phyloP scores from a whole-genome alignment of 2,888 invertebrate genomes.

The Zootermopsis nevadensis region DNA sequence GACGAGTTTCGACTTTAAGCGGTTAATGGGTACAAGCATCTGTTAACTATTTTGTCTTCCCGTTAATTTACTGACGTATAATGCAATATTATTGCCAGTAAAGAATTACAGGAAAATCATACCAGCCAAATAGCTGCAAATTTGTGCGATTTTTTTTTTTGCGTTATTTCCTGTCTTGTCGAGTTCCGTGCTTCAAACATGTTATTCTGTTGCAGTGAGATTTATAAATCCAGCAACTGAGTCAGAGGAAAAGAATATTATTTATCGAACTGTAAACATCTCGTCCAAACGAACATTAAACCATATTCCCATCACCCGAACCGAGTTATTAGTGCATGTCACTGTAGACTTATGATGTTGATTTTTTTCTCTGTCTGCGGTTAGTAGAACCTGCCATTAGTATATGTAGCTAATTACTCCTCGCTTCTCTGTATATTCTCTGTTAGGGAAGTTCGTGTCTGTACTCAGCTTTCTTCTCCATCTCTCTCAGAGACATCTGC shows the following conservation, averaged over 20 bases:
- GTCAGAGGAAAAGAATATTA: background rate
- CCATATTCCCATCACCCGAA: background rate
- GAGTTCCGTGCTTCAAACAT: no score
- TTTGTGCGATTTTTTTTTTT: no score
- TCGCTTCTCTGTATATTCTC: background rate
- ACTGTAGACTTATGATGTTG: background rate
- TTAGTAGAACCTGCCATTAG: background rate
- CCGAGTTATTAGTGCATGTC: no score
- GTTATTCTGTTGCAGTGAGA: no score
- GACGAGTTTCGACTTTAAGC: no score
- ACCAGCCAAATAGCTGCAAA: no score
- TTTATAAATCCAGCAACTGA: background rate
- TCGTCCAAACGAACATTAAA: background rate
- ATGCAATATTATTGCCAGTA: no score
- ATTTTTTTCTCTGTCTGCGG: background rate
- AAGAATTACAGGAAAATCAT: no score
- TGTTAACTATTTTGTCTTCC: no score
- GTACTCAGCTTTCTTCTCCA: constrained; percentile 7
- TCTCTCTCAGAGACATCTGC: constrained; percentile 45
- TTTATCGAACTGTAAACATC: background rate
- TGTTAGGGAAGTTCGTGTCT: background rate
- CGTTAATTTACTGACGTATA: no score
- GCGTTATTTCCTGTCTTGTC: no score
- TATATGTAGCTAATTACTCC: background rate
- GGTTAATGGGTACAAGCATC: no score